Evolutionary conservation across 2,113 vertebrate genomes (phyloP), one percentile per base, ranked within the genome.

Genomic region (Gyps fulvus): DNA sequence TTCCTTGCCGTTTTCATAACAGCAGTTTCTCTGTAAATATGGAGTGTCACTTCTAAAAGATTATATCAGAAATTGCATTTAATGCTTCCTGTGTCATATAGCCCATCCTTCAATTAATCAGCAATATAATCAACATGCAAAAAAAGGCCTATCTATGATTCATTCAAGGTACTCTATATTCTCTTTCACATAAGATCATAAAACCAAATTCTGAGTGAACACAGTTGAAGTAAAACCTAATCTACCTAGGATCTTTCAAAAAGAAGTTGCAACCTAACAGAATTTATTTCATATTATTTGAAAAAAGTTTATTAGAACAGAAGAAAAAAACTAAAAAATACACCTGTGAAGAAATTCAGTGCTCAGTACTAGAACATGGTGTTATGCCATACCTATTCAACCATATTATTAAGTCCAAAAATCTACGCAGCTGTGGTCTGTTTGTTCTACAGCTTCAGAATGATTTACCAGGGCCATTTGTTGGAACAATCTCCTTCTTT

Each of bases 391-490:
- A 97, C 49, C 66, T 97, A 81, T 93, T 62, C 71, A 96, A 96
- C 62, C 40, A 94, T 89, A 69, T 93, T 95, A 97, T 95, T 97
- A 97, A 97, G 93, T 66, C 57, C 40, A 98, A 93, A 95, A 96
- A 80, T 82, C 65, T 95, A 88, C 94, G 95, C 89, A 98, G 93
- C 62, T 92, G 58, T 82, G 92, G 62, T 94, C 78, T 96, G 69
- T 83, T 97, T 96, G 49, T 82, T 96, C 54, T 97, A 95, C 93
- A 95, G 50, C 49, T 97, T 95, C 32, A 45, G 91, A 95, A 93
- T 93, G 32, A 92, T 92, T 95, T 96, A 96, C 65, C 88, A 76
- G 84, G 87, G 66, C 27, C 25, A 90, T 94, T 95, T 97, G 14
- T 69, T 82, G 43, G 73, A 97, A 82, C 21, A 96, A 83, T n/a